Conservation (phyloP, 2,888 invertebrate genomes). For the Sympetrum striolatum region DNA sequence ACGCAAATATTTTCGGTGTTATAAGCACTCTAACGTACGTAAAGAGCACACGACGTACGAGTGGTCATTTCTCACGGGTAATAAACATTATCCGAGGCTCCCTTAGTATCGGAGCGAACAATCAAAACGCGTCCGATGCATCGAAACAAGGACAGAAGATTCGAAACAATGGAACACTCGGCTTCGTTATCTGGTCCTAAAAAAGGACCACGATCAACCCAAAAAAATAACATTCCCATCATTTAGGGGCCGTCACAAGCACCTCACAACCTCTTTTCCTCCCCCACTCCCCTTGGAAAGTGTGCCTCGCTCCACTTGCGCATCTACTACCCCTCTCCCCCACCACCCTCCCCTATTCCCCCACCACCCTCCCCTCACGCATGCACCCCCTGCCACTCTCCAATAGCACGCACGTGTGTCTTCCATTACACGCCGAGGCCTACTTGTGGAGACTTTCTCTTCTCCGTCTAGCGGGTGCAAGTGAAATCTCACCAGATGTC, state of each 20-base stretch:
- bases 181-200: neutral
- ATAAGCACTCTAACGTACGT: no score
- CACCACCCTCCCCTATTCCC: neutral
- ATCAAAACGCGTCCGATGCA: neutral
- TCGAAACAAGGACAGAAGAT: neutral
- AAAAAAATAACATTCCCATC: constrained; percentile 20
- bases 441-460: constrained; percentile 26
- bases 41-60: no score
- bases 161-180: constrained; percentile 28
- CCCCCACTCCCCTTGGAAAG: neutral
- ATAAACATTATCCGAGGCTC: no score
- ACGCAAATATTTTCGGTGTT: no score
- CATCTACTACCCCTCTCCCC: neutral
- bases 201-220: constrained; percentile 2
- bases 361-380: neutral
- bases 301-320: constrained; percentile 29
- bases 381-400: neutral
- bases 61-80: no score
- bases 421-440: neutral
- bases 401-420: neutral
- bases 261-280: neutral
- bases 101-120: no score
- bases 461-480: neutral
- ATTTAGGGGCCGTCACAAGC: neutral
- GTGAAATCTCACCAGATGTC: constrained; percentile 38